Evolutionary conservation across 2,113 vertebrate species (phyloP), one percentile per base, ranked within the genome.

Genomic region (Gallinago paraguaiae): DNA sequence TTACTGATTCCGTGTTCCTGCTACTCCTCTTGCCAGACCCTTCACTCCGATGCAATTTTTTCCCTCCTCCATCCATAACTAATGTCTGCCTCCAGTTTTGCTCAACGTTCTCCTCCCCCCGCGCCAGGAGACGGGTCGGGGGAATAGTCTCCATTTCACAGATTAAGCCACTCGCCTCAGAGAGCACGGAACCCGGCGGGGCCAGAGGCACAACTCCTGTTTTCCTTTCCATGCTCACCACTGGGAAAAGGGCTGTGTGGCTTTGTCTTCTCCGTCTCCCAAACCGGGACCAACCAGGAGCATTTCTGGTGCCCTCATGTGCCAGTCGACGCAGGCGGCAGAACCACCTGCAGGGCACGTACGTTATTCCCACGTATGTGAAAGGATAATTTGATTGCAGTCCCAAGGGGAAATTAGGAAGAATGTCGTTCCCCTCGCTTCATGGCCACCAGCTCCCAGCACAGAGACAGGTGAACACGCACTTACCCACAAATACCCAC

Each of bases 281-380:
- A 43, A 45, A 30, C 24, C 20, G 28, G 60, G 60, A 57, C 22
- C 23, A 11, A 17, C 41, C 5, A 28, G 82, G 43, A 39, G 19
- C 11, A 15, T 24, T 33, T 31, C 8, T 0, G 59, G 27, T 33
- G 50, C 50, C 0, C 11, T 46, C 22, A 64, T 0, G 17, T 17
- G 56, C 43, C 9, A 24, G 63, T 3, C n/a, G 14, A 43, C 15
- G 1, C 11, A 13, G 78, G 51, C 4, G 10, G 23, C 1, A 6
- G 33, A 61, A 23, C 63, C 46, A 4, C 0, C 10, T 4, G 25
- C 37, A 13, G 50, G 57, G 33, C 12, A 0, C 18, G 0, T 17
- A 15, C 0, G 3, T 56, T 72, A 15, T 35, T 35, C 59, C 13
- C 11, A 6, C 12, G 2, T 22, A 20, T 3, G 1, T 1, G 13